Evolutionary conservation across 1,140 invertebrate genomes (phyloP).

Genomic region (Tachypleus tridentatus): DNA sequence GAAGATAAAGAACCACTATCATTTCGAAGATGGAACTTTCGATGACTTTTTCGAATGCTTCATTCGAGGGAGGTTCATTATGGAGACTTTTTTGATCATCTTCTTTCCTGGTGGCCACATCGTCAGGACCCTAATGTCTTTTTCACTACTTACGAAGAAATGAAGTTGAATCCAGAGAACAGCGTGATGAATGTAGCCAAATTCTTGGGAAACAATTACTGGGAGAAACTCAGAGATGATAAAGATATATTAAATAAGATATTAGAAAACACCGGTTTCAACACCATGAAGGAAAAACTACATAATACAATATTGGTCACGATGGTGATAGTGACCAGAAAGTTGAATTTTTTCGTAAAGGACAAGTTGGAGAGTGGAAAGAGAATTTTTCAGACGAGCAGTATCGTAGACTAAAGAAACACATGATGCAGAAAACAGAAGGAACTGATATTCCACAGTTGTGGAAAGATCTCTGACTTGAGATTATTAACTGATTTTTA

Average conservation of each 20-base stretch:
- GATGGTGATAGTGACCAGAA: too few relatives aligned
- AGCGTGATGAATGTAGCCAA: slow-evolving; percentile 8
- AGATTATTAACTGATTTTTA: too few relatives aligned
- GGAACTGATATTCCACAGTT: too few relatives aligned
- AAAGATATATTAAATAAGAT: neutral
- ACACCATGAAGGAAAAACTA: slow-evolving; percentile 12
- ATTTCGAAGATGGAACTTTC: slow-evolving; percentile 5
- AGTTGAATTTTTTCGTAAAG: too few relatives aligned
- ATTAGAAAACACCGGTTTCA: slow-evolving; percentile 9
- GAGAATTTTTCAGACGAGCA: too few relatives aligned
- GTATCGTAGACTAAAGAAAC: too few relatives aligned
- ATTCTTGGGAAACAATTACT: slow-evolving; percentile 13
- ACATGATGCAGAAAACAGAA: too few relatives aligned
- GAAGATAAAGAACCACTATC: neutral
- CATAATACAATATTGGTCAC: too few relatives aligned
- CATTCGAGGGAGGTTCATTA: slow-evolving; percentile 16
- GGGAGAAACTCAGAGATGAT: slow-evolving; percentile 1
- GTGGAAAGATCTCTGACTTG: too few relatives aligned
- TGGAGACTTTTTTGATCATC: slow-evolving; percentile 21
- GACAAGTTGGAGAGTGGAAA: too few relatives aligned
- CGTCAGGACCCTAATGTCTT: slow-evolving; percentile 17
- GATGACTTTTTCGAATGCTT: slow-evolving; percentile 18
- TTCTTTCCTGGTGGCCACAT: slow-evolving; percentile 17
- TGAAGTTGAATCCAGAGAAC: slow-evolving; percentile 11
- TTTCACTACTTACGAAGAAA: slow-evolving; percentile 19